These are phyloP conservation scores for Anneissia japonica DNA, from an alignment of 35 echinoderm and acorn worm genomes.

Conservation along the genomic window DNA sequence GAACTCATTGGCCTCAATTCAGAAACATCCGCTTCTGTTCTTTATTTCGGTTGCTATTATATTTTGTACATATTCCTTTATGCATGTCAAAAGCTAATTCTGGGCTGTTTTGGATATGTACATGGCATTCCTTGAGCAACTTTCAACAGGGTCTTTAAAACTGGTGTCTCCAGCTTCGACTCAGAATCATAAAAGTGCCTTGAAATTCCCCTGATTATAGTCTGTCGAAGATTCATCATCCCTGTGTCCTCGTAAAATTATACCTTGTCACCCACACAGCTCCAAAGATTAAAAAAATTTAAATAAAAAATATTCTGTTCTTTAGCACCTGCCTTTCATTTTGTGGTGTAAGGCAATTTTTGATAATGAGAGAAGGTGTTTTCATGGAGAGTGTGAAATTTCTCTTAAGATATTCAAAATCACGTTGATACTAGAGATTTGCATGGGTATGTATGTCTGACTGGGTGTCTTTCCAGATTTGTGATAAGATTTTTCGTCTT, in stretches of 20 bases:
- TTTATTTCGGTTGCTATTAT: conserved; percentile 36
- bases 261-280: conserved; percentile 50
- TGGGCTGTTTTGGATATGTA: conserved; percentile 58
- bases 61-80: conserved; percentile 42
- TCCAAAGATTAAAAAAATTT: conserved; percentile 32
- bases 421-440: not conserved
- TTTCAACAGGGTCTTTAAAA: conserved; percentile 16
- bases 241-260: conserved; percentile 43
- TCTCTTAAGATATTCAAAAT: not conserved
- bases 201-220: conserved; percentile 60
- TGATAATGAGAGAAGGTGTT: not conserved
- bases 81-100: conserved; percentile 57
- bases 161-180: conserved; percentile 29
- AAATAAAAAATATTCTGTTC: conserved; percentile 34
- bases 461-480: conserved; percentile 30
- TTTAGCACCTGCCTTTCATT: not conserved
- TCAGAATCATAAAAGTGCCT: conserved; percentile 38
- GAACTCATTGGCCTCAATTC: conserved; percentile 54
- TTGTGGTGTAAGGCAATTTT: not conserved
- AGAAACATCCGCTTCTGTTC: conserved; percentile 12
- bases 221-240: conserved; percentile 18
- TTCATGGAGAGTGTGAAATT: not conserved
- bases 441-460: not conserved
- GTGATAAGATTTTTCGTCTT: not conserved
- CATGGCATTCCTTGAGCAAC: conserved; percentile 22